Evolutionary conservation across 2,113 vertebrate species (phyloP).

Genomic region (Tachysurus vachellii): DNA sequence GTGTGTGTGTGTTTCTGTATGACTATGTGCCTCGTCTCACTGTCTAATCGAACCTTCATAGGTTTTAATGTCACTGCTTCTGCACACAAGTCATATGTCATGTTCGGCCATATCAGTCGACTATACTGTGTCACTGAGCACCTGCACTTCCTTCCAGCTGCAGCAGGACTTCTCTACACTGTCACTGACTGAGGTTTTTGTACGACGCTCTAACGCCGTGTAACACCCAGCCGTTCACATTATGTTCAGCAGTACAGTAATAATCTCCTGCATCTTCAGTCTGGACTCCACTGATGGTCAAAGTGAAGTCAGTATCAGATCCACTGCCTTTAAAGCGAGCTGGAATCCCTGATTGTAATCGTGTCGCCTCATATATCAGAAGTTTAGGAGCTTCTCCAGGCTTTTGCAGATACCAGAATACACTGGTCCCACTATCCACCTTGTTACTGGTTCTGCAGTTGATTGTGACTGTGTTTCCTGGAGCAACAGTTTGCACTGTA

Average conservation of each 20-base stretch:
- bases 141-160: constrained; percentile 2
- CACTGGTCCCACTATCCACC: neutral
- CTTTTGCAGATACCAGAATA: constrained; percentile 64
- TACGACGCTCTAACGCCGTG: constrained; percentile 55
- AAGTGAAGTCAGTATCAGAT: constrained; percentile 49
- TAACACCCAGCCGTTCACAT: neutral
- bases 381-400: constrained; percentile 59
- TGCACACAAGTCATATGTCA: too few relatives aligned
- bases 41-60: too few relatives aligned
- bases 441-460: constrained; percentile 43
- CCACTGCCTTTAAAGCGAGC: constrained; percentile 58
- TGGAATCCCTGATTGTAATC: neutral
- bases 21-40: too few relatives aligned
- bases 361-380: neutral
- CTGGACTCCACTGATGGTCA: constrained; percentile 61
- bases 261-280: constrained; percentile 58
- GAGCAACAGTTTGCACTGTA: neutral
- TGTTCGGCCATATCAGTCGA: too few relatives aligned
- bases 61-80: too few relatives aligned
- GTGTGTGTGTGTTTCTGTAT: too few relatives aligned
- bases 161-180: neutral
- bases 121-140: neutral
- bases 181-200: constrained; percentile 56
- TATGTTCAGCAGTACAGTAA: constrained; percentile 36
- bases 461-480: constrained; percentile 48